Conservation (phyloP, 2,888 invertebrate genomes). For the Eilema depressum region DNA sequence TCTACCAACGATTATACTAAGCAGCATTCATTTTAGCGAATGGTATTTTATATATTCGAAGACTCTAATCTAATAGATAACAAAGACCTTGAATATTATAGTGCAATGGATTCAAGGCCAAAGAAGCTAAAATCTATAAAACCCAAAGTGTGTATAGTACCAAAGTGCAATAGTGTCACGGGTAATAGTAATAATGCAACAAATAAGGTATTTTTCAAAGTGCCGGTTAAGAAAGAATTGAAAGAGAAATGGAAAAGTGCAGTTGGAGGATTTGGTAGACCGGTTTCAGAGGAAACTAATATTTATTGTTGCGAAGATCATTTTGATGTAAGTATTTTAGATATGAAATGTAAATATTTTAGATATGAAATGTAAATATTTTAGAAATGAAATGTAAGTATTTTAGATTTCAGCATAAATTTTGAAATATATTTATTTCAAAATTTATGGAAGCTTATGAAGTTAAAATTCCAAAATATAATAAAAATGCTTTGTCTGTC, state of each 20-base stretch:
- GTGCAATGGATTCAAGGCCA: background rate
- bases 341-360: no score
- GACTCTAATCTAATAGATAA: background rate
- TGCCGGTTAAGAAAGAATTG: background rate
- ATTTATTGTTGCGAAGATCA: slow-evolving; percentile 9
- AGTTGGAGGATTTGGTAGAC: slow-evolving; percentile 4
- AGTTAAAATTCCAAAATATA: no score
- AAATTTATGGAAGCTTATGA: no score
- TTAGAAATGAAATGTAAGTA: background rate
- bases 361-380: slow-evolving; percentile 9
- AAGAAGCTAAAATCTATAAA: background rate
- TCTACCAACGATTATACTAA: background rate
- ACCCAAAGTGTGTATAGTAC: background rate
- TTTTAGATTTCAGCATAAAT: no score
- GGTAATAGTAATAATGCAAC: background rate
- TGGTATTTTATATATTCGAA: background rate
- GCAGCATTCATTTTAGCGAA: background rate
- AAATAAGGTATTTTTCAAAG: slow-evolving; percentile 5
- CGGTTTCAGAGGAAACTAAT: background rate
- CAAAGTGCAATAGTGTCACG: background rate
- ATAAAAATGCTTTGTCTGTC: no score
- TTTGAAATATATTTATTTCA: no score
- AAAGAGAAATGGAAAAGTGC: slow-evolving; percentile 3
- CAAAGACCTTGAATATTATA: background rate
- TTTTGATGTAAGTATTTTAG: slow-evolving; percentile 9